Percentiles rank a stretch among this genome's conserved stretches.
phyloP scores from a whole-genome alignment of 2,797 vertebrate species.

The Brachymystax lenok region DNA sequence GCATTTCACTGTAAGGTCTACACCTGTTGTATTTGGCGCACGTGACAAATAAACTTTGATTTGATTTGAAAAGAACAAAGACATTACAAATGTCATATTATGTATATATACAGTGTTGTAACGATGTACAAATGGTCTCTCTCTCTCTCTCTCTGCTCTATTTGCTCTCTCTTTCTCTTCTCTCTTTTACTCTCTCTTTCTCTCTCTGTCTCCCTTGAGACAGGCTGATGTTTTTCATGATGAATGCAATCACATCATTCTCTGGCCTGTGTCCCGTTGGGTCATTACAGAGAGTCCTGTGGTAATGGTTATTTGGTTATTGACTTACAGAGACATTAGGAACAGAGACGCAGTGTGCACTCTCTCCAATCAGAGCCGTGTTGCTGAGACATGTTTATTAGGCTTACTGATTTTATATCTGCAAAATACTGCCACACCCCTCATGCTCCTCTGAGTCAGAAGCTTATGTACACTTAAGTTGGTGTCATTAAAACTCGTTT shows the following conservation, averaged over 20 bases:
- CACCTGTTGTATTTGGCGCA: no score
- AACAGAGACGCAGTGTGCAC: conserved; percentile 13
- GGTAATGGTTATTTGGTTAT: conserved; percentile 36
- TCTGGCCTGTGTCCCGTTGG: conserved; percentile 33
- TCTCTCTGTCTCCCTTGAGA: background rate
- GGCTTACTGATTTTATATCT: conserved; percentile 33
- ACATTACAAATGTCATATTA: no score
- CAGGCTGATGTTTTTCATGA: conserved; percentile 22
- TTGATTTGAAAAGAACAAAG: no score
- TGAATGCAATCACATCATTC: conserved; percentile 29
- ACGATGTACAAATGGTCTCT: no score
- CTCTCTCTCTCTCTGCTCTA: background rate
- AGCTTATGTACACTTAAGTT: no score
- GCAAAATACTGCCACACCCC: conserved; percentile 30
- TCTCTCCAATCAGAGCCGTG: conserved; percentile 25
- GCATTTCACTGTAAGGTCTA: no score
- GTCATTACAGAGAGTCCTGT: conserved; percentile 29
- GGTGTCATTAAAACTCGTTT: no score
- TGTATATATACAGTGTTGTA: no score
- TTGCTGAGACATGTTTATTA: conserved; percentile 45
- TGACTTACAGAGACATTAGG: conserved; percentile 30
- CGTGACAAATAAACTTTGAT: no score
- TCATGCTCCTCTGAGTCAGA: background rate
- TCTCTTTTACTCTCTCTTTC: background rate
- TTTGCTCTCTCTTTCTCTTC: background rate